A percentile compares a stretch with the other conserved stretches of the same genome.
Conservation (phyloP, 2,113 vertebrate species). For the Butorides virescens region DNA sequence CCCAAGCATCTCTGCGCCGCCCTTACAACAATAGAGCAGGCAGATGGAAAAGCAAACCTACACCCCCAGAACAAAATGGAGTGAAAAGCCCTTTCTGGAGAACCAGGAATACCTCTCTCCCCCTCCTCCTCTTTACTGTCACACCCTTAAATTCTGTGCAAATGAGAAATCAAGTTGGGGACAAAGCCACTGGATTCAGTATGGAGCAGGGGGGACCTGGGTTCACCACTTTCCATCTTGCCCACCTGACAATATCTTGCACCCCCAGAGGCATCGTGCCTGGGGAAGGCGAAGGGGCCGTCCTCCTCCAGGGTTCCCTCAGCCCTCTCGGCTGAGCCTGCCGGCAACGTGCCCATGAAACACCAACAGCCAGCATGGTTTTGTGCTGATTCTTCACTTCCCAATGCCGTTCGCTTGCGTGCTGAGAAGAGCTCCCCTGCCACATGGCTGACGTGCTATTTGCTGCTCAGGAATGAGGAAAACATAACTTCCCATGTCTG, state of each 20-base stretch:
- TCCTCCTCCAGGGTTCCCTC: not conserved
- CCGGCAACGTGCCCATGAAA: rapidly evolving
- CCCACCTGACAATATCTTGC: not conserved
- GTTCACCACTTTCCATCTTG: not conserved
- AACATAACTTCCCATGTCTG: not conserved
- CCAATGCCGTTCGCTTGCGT: rapidly evolving
- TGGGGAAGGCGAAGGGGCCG: rapidly evolving
- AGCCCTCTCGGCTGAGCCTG: not conserved
- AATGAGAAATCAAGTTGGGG: rapidly evolving
- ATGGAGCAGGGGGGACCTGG: not conserved
- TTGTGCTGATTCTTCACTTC: not conserved
- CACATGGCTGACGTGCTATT: not conserved
- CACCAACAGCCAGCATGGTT: not conserved
- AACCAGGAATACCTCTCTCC: not conserved
- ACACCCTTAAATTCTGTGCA: not conserved
- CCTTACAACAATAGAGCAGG: not conserved
- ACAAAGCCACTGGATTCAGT: not conserved
- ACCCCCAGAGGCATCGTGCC: not conserved
- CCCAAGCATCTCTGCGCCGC: not conserved
- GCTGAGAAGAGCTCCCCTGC: not conserved
- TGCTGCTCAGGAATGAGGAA: not conserved
- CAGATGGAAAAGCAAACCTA: not conserved
- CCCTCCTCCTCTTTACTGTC: not conserved
- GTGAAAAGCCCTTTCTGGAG: not conserved
- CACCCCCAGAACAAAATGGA: not conserved